Conservation (phyloP, 1,140 invertebrate genomes). For the Epicauta chinensis region DNA sequence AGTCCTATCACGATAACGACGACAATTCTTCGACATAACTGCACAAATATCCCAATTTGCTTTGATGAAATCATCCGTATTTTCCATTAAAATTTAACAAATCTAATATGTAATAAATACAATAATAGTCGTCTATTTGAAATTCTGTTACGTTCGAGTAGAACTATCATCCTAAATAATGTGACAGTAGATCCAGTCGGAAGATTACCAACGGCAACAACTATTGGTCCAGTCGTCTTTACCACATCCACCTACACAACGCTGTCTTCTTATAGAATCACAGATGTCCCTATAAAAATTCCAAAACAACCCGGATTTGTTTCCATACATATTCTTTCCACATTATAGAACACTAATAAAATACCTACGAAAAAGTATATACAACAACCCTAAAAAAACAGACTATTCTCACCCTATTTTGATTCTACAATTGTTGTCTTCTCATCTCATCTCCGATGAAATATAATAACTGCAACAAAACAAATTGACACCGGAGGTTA, state of each 20-base stretch:
- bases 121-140: too few relatives aligned
- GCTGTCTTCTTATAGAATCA: conserved; percentile 31
- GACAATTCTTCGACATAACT: not conserved
- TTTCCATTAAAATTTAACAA: too few relatives aligned
- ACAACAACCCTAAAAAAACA: conserved; percentile 1
- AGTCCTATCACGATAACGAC: conserved; percentile 16
- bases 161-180: conserved; percentile 8
- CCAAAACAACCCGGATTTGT: conserved; percentile 27
- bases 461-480: too few relatives aligned
- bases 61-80: too few relatives aligned
- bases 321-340: conserved; percentile 24
- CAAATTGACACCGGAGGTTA: conserved; percentile 11
- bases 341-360: conserved; percentile 25
- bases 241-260: conserved; percentile 20
- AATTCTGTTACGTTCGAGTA: too few relatives aligned
- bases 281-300: conserved; percentile 34
- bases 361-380: not conserved
- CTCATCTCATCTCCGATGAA: too few relatives aligned
- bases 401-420: too few relatives aligned
- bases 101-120: too few relatives aligned
- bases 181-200: conserved; percentile 17
- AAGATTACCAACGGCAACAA: conserved; percentile 28
- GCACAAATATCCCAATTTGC: too few relatives aligned
- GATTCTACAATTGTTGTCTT: too few relatives aligned
- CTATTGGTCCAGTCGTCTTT: conserved; percentile 32